Evolutionary conservation across 2,888 invertebrate genomes (phyloP), one percentile per base, ranked within the genome.

Genomic region (Hyposoter dolosus): DNA sequence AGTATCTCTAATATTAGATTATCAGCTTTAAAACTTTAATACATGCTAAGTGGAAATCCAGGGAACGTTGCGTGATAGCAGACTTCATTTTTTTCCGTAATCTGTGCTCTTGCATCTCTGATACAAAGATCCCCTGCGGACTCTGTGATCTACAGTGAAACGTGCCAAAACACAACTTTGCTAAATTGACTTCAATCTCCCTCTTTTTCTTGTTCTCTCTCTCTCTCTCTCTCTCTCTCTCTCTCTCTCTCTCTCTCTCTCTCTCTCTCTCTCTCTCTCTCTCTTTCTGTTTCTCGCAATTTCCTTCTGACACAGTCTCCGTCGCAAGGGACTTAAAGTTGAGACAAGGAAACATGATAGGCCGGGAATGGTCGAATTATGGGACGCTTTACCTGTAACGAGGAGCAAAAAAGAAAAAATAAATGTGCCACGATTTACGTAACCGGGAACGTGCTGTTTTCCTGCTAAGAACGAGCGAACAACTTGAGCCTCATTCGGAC

Each of bases 391-490:
- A 50, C 28, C 28, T 23, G 60, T 28, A 60, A 60, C 60, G 28
- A 28, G 60, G 12, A 2, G 15, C 12, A 5, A 3, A 12, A 60
- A 60, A 15, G 15, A 60, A n/a, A 40, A 28, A 1, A 60, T 43
- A 40, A 79, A 45, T n/a, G 71, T 60, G 75, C 47, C 17, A 69
- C 75, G 47, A 75, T 53, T 75, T 47, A 74, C 82, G 74, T 69
- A 68, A 82, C 35, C 60, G 68, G 35, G 68, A 75, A 82, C 82
- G 82, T 82, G 82, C 66, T 47, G 47, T 66, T 75, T 76, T 56
- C 23, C 10, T 43, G 35, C 40, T 45, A 66, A 65, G 81, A 81
- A 74, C 56, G 56, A 43, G 43, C 40, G 56, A 50, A 81, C 71
- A 19, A 45, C 66, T 82, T 43, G 68, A 82, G 75, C 56, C 53